Conservation (phyloP, 2,888 invertebrate genomes). For the Leucoptera coffeella region DNA sequence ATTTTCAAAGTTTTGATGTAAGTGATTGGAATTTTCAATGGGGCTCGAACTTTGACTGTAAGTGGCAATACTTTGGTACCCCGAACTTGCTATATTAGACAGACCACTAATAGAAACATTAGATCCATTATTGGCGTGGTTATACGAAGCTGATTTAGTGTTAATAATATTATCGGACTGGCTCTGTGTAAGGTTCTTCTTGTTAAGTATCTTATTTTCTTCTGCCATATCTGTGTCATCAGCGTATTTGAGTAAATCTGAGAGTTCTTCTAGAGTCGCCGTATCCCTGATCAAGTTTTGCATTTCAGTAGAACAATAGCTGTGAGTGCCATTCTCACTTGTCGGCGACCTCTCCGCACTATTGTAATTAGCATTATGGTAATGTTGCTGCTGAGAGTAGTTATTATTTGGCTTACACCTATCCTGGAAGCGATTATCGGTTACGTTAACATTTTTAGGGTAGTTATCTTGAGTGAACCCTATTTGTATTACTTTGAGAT, state of each 20-base stretch:
- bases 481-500: slow-evolving; percentile 56
- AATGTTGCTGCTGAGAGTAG: slow-evolving; percentile 29
- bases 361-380: slow-evolving; percentile 34
- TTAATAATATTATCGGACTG: slow-evolving; percentile 31
- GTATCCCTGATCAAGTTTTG: slow-evolving; percentile 45
- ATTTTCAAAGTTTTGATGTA: slow-evolving; percentile 35
- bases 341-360: slow-evolving; percentile 36
- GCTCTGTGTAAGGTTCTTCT: slow-evolving; percentile 34
- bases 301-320: slow-evolving; percentile 36
- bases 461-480: slow-evolving; percentile 54
- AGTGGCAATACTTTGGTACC: slow-evolving; percentile 83
- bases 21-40: slow-evolving; percentile 58
- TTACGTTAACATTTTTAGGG: slow-evolving; percentile 49
- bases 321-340: slow-evolving; percentile 38
- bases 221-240: slow-evolving; percentile 64
- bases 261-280: slow-evolving; percentile 64
- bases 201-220: slow-evolving; percentile 44
- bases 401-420: slow-evolving; percentile 36
- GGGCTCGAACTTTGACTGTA: slow-evolving; percentile 85
- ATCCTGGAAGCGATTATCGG: slow-evolving; percentile 45
- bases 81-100: slow-evolving; percentile 74
- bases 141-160: slow-evolving; percentile 32
- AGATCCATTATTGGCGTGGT: slow-evolving; percentile 59
- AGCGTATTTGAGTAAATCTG: slow-evolving; percentile 65
- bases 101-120: slow-evolving; percentile 76